These are phyloP conservation scores for Euwallacea similis DNA, from an alignment of 1,140 invertebrate species.

Conservation along the genomic window DNA sequence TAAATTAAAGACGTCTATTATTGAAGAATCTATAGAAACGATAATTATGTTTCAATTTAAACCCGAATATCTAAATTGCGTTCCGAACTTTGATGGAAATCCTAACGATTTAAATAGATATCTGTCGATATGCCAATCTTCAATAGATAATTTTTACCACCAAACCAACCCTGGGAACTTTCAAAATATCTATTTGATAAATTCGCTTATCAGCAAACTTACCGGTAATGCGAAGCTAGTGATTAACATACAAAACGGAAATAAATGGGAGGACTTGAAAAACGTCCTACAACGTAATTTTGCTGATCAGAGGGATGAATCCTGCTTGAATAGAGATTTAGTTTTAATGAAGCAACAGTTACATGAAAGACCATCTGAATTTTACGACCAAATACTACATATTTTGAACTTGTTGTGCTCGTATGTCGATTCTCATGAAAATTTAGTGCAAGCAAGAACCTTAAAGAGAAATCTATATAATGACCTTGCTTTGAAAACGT, in stretches of 20 bases:
- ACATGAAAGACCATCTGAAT: slow-evolving; percentile 17
- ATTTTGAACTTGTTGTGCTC: slow-evolving; percentile 31
- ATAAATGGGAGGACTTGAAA: slow-evolving; percentile 18
- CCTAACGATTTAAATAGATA: slow-evolving; percentile 31
- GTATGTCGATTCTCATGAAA: slow-evolving; percentile 24
- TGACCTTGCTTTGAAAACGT: slow-evolving; percentile 29
- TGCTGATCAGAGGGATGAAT: slow-evolving; percentile 26
- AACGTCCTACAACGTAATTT: slow-evolving; percentile 27
- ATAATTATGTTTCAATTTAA: not conserved
- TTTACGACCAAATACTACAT: slow-evolving; percentile 24
- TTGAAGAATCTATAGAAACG: too few relatives aligned
- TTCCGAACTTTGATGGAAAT: slow-evolving; percentile 33
- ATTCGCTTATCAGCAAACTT: slow-evolving; percentile 31
- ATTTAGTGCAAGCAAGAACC: not conserved
- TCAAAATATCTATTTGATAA: slow-evolving; percentile 33
- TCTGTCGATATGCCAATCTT: slow-evolving; percentile 15
- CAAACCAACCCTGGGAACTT: slow-evolving; percentile 17
- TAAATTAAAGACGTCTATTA: too few relatives aligned
- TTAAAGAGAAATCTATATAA: slow-evolving; percentile 26
- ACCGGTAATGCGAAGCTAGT: slow-evolving; percentile 28
- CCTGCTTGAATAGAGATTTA: slow-evolving; percentile 30
- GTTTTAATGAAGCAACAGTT: slow-evolving; percentile 24
- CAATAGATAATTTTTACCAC: slow-evolving; percentile 30
- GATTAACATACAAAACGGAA: slow-evolving; percentile 34
- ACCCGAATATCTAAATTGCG: slow-evolving; percentile 31